Evolutionary conservation across 2,888 invertebrate genomes (phyloP), one percentile per base, ranked within the genome.

Genomic region (Eristalis intricaria): DNA sequence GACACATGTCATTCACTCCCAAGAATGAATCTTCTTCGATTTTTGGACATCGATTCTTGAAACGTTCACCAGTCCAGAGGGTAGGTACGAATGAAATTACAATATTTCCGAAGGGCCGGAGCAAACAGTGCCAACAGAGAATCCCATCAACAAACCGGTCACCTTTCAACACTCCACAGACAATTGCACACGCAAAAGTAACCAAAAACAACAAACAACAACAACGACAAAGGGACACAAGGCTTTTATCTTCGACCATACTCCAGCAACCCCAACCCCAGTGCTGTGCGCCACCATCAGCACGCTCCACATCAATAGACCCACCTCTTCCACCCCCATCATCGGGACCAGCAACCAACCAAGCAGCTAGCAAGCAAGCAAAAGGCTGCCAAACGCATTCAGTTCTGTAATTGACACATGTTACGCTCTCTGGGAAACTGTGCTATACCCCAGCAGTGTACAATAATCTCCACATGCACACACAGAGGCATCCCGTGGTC

Each of bases 371-470:
- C 50, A 7, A 75, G 73, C 73, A 69, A 85, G 64, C 58, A 75
- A 75, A 74, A 84, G 73, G 64, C 76, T 86, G 73, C 74, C 77
- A 82, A 86, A 82, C 23, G 74, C 79, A 87, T 84, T 71, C 63
- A 43, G 71, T 81, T 88, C 91, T 91, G 91, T 91, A 91, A 91
- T 91, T 91, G 91, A 91, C 91, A 91, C 91, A 91, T 91, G 91
- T 91, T 91, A 91, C 91, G 90, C 90, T 90, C 90, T 89, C 50
- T 19, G 90, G 90, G 91, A 91, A 90, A 90, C 90, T 89, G 68
- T 66, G 38, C 63, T 64, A 73, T 29, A 60, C 13, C 13, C 50
- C 19, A 50, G 19, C 50, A 50, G 50, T 50, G 50, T 19, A 19
- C 71, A 22, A 70, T 69, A 60, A 68, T 73, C 32, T 32, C 40